Evolutionary conservation across 2,113 vertebrate genomes (phyloP).

Genomic region (Pelecanoides urinatrix): DNA sequence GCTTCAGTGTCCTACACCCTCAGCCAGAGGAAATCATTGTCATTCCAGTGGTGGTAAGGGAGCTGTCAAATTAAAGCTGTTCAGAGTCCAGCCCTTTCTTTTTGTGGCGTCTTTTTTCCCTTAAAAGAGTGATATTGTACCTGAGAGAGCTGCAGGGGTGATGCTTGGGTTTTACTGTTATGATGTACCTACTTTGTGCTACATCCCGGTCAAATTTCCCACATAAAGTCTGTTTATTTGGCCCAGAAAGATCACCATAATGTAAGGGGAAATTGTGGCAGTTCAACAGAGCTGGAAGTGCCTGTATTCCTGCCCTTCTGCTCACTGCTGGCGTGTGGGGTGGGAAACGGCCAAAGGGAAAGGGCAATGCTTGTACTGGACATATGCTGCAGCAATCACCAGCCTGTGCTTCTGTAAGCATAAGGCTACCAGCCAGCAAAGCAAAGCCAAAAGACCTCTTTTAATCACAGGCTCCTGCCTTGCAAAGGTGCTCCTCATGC

Average conservation of each 20-base stretch:
- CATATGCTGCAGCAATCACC: not conserved
- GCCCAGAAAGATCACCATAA: not conserved
- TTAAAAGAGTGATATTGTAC: not conserved
- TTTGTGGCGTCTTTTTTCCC: not conserved
- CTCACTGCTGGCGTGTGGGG: not conserved
- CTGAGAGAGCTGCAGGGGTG: not conserved
- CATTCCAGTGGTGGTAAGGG: not conserved
- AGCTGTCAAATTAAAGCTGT: not conserved
- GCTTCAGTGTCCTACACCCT: not conserved
- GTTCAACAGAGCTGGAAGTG: not conserved
- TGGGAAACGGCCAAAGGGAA: not conserved
- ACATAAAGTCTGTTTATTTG: not conserved
- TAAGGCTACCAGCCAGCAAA: not conserved
- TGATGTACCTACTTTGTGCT: not conserved
- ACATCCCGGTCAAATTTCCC: not conserved
- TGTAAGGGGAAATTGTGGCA: not conserved
- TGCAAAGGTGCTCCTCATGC: not conserved
- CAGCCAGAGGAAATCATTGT: not conserved
- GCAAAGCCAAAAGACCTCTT: not conserved
- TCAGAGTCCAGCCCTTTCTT: not conserved
- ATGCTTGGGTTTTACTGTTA: not conserved
- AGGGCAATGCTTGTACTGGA: not conserved
- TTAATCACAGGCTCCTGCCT: not conserved
- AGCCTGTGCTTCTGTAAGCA: not conserved
- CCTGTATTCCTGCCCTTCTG: not conserved